Conservation (phyloP, 2,888 invertebrate species). For the Polyommatus icarus region DNA sequence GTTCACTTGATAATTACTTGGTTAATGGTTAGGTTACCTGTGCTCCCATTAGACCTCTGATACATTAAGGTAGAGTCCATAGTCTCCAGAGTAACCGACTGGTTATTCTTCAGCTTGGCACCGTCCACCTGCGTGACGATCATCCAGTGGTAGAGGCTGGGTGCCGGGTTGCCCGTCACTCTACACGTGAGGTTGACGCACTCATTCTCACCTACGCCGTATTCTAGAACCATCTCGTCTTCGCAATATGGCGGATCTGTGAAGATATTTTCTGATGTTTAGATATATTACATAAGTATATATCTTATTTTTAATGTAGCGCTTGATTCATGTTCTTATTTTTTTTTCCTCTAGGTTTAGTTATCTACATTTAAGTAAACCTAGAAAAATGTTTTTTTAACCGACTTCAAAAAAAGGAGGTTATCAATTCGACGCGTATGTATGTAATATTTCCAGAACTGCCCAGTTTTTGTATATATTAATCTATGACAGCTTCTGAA, state of each 20-base stretch:
- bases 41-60: slow-evolving; percentile 59
- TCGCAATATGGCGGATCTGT: slow-evolving; percentile 66
- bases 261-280: not conserved
- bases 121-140: slow-evolving; percentile 56
- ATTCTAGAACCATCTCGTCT: slow-evolving; percentile 56
- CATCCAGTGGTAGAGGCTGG: slow-evolving; percentile 62
- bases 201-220: slow-evolving; percentile 62
- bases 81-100: slow-evolving; percentile 53
- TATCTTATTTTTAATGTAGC: not conserved
- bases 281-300: not conserved
- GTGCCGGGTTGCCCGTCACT: slow-evolving; percentile 59
- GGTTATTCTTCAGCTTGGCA: slow-evolving; percentile 47
- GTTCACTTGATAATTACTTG: slow-evolving; percentile 17
- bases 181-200: slow-evolving; percentile 65
- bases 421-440: too few species aligned
- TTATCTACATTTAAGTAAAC: too few species aligned
- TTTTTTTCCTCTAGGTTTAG: too few species aligned
- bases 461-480: too few species aligned
- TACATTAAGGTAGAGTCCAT: slow-evolving; percentile 54
- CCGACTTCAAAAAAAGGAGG: too few species aligned
- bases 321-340: not conserved
- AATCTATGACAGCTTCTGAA: too few species aligned
- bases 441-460: too few species aligned
- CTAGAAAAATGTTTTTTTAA: too few species aligned
- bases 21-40: slow-evolving; percentile 51